These are phyloP conservation scores for Euura saliciscinereae DNA, from an alignment of 1,140 invertebrate genomes.

Conservation along the genomic window DNA sequence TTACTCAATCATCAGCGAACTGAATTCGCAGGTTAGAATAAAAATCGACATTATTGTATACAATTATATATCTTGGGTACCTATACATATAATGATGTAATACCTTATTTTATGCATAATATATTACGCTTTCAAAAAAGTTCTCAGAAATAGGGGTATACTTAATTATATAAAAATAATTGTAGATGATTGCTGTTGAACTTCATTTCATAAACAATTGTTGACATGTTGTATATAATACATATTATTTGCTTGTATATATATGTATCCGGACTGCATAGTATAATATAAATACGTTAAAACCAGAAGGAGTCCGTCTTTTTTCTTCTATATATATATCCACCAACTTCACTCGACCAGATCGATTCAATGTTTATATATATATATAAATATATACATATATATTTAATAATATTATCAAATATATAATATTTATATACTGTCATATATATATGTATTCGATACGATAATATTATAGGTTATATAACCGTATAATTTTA, in stretches of 20 bases:
- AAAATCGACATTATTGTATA: not conserved
- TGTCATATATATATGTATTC: too few species aligned
- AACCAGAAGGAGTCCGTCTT: too few species aligned
- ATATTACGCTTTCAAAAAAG: not conserved
- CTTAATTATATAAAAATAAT: too few species aligned
- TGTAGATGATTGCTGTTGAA: not conserved
- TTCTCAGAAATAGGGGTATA: not conserved
- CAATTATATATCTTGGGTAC: not conserved
- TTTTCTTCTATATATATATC: not conserved
- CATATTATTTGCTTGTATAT: too few species aligned
- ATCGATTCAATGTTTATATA: not conserved
- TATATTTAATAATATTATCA: not conserved
- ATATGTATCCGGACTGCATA: too few species aligned
- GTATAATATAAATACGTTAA: not conserved
- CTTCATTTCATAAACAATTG: too few species aligned
- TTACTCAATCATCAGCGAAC: not conserved
- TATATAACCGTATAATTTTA: too few species aligned
- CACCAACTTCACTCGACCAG: not conserved
- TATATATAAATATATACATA: too few species aligned
- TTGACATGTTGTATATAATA: too few species aligned
- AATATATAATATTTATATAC: too few species aligned
- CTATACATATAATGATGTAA: not conserved
- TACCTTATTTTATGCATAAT: not conserved
- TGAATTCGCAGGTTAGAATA: not conserved
- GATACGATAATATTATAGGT: too few species aligned